Base-by-base conservation (phyloP, 1,140 invertebrate species). In the Drosophila dunni region DNA sequence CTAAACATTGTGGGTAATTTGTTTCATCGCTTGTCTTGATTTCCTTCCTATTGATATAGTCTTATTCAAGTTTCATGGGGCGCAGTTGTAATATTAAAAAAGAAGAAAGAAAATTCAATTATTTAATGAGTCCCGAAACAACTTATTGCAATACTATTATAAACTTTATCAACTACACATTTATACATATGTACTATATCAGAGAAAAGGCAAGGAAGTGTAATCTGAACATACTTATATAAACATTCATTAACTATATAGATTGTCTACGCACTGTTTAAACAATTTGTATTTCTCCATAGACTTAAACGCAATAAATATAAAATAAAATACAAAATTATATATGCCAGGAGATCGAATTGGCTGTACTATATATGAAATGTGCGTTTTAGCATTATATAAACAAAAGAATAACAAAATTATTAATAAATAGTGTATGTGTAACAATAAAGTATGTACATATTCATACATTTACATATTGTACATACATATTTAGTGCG, bases 311-410 rank as follows among this genome's bases (percentile, higher is more conserved):
- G 63, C 40, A 69, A 73, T 73, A 72, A 50, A 53, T 46, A 60
- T 8, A 42, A 36, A 44, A 42, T 57, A 17, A 34, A 63, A 44
- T 45, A 38, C 42, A 42, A 50, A 20, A 15, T 56, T 56, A 56
- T 29, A 48, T 69, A 68, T 38, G 40, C 34, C 40, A 51, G 8
- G 15, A 36, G 62, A 68, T 72, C 36, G 20, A 57, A 54, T 58
- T 51, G 50, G 53, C 13, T 76, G 42, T 40, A 50, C 11, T 68
- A 58, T 75, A 79, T 66, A 79, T 66, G 58, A 46, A 48, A 71
- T 60, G 78, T 85, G 74, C 81, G 81, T 85, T 85, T 85, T 85
- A 85, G 81, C 81, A 85, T 85, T 63, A 57, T 68, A 34, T 50
- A 29, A 20, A 20, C 3, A 29, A 6, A 29, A 29, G 17, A 54